A percentile compares a stretch with the other conserved stretches of the same genome.
Evolutionary conservation across 2,113 vertebrate genomes (phyloP).

Genomic region (Callithrix jacchus): DNA sequence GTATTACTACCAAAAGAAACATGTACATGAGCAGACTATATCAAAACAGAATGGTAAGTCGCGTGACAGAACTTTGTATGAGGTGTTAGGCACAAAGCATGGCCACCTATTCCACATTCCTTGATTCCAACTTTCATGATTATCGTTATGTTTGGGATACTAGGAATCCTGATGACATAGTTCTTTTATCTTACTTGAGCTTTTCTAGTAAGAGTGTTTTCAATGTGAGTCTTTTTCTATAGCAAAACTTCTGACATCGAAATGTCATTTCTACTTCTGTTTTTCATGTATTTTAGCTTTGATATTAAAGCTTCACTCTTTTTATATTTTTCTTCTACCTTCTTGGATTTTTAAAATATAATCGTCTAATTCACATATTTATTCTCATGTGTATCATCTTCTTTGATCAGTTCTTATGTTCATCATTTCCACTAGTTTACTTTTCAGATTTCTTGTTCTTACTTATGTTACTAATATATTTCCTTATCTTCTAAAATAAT

Average conservation of each 20-base stretch:
- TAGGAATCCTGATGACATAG: not conserved
- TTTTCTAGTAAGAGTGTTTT: not conserved
- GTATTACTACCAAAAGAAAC: not conserved
- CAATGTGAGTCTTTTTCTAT: not conserved
- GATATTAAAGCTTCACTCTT: not conserved
- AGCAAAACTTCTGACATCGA: not conserved
- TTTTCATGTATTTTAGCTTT: not conserved
- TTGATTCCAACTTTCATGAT: not conserved
- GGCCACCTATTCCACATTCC: not conserved
- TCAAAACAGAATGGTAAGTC: not conserved
- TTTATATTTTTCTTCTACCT: not conserved
- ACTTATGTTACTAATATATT: not conserved
- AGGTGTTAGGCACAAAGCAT: not conserved
- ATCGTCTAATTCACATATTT: not conserved
- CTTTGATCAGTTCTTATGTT: not conserved
- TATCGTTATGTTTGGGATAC: not conserved
- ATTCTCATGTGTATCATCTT: not conserved
- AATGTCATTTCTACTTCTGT: not conserved
- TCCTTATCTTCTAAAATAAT: not conserved
- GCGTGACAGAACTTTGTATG: not conserved
- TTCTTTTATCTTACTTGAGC: constrained; percentile 16
- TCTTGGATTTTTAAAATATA: not conserved
- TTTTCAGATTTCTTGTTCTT: constrained; percentile 12
- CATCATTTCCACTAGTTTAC: not conserved
- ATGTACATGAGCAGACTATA: not conserved